Conservation (phyloP, 2,113 vertebrate species). For the Stomatorhinus ivindoensis region DNA sequence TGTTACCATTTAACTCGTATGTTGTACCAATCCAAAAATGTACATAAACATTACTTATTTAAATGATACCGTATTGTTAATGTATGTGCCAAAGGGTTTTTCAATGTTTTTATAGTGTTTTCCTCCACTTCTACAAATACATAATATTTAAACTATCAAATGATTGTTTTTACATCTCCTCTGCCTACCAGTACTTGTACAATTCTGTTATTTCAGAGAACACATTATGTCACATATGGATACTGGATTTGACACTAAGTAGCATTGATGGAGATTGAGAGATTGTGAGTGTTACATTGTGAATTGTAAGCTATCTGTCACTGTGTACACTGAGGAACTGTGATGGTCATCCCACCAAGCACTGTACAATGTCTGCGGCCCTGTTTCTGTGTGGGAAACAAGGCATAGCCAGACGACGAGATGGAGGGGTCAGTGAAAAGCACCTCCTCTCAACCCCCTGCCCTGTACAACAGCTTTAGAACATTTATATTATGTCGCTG, state of each 20-base stretch:
- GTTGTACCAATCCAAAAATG: background rate
- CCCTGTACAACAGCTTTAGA: background rate
- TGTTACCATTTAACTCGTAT: background rate
- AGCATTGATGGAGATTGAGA: background rate
- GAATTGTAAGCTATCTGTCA: background rate
- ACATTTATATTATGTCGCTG: background rate
- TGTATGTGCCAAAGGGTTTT: background rate
- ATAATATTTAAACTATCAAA: background rate
- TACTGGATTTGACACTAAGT: background rate
- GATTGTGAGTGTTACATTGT: background rate
- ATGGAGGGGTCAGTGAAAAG: background rate
- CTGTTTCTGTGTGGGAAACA: background rate
- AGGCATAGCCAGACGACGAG: background rate
- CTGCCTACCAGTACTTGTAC: background rate
- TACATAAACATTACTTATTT: background rate
- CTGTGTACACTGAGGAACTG: background rate
- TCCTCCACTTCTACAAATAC: background rate
- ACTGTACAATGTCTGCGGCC: background rate
- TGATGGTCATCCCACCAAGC: background rate
- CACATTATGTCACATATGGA: background rate
- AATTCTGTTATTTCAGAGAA: background rate
- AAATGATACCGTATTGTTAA: background rate
- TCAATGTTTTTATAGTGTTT: background rate
- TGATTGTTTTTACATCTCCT: background rate
- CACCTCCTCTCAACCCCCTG: background rate